phyloP scores from a whole-genome alignment of 2,797 vertebrate species.

The Pangasius sanitwongsei region DNA sequence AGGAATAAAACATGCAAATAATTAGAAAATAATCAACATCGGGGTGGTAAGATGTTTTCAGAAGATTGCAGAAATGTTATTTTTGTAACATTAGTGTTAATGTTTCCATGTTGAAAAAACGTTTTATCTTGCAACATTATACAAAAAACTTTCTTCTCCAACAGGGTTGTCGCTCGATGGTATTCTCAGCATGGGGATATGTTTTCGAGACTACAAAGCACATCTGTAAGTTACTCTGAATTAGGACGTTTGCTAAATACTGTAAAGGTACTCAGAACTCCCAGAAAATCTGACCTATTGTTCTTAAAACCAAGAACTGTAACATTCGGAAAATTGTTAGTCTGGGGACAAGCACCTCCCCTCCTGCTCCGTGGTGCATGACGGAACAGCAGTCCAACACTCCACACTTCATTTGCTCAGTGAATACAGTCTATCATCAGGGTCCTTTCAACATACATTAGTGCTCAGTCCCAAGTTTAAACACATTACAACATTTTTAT shows the following conservation, averaged over 20 bases:
- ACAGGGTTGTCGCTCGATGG: background rate
- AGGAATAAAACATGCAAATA: too few relatives aligned
- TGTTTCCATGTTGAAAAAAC: background rate
- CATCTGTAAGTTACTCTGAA: background rate
- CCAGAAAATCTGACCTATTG: background rate
- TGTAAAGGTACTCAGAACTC: background rate
- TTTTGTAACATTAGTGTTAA: background rate
- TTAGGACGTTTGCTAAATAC: background rate
- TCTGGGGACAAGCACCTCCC: background rate
- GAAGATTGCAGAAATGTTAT: background rate
- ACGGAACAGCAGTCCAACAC: background rate
- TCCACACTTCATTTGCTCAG: background rate
- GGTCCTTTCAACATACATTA: background rate
- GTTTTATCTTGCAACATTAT: too few relatives aligned
- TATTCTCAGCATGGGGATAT: background rate
- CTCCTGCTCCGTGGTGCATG: background rate
- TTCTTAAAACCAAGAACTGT: background rate
- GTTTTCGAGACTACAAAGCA: background rate
- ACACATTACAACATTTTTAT: background rate
- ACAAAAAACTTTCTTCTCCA: too few relatives aligned
- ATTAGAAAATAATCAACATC: background rate
- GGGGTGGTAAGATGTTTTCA: background rate
- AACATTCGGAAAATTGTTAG: background rate
- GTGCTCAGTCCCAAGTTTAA: background rate
- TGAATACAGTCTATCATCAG: background rate